Conservation (phyloP, 2,888 invertebrate species). For the Phania funesta region DNA sequence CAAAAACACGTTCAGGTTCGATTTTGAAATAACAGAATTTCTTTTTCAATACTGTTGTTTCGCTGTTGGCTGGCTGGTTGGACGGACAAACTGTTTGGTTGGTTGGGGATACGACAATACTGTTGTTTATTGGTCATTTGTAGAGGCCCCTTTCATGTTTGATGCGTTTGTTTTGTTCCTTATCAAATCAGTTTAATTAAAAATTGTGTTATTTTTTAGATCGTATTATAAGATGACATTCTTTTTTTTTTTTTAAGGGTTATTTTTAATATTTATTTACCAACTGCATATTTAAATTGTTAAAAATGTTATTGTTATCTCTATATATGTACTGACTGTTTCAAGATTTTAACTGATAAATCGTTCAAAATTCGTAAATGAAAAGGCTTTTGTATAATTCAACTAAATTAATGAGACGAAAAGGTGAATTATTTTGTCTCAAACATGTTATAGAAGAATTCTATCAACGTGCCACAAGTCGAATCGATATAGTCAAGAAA, state of each 20-base stretch:
- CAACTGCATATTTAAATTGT: constrained; percentile 15
- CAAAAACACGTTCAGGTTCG: neutral
- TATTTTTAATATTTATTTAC: constrained; percentile 35
- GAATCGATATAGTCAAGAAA: too few species aligned
- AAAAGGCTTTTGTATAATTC: neutral
- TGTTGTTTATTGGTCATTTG: neutral
- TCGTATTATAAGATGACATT: constrained; percentile 48
- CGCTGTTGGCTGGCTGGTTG: neutral
- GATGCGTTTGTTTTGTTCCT: constrained; percentile 30
- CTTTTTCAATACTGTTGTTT: neutral
- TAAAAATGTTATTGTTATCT: constrained; percentile 44
- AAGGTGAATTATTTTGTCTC: too few species aligned
- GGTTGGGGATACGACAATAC: neutral
- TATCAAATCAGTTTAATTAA: constrained; percentile 65
- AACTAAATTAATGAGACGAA: too few species aligned
- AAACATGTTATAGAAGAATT: too few species aligned
- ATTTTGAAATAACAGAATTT: constrained; percentile 32
- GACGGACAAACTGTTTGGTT: neutral
- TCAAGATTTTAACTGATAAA: constrained; percentile 44
- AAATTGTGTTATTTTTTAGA: constrained; percentile 55
- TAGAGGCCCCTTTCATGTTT: constrained; percentile 7
- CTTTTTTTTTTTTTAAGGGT: neutral
- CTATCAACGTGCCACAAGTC: too few species aligned
- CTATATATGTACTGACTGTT: neutral
- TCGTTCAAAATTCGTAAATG: neutral